Conservation (phyloP, 2,888 invertebrate species). For the Tetramorium bicarinatum region DNA sequence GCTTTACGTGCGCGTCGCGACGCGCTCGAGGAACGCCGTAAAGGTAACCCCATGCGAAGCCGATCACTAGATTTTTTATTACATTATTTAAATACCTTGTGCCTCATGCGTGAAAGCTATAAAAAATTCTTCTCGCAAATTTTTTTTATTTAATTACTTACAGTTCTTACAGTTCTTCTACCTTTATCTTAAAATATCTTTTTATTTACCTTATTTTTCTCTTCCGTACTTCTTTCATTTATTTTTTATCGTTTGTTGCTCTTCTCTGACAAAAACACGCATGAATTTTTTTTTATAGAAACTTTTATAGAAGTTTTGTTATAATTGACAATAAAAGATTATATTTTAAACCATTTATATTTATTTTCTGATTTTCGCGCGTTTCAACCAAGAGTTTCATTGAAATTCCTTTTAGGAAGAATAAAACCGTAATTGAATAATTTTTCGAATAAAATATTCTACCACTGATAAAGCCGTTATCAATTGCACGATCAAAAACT, state of each 20-base stretch:
- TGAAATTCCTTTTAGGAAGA: constrained; percentile 16
- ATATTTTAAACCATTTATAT: constrained; percentile 16
- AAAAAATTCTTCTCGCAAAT: constrained; percentile 6
- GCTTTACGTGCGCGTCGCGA: constrained; percentile 50
- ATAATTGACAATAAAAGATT: constrained; percentile 3
- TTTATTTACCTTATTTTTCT: neutral
- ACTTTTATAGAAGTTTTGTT: neutral
- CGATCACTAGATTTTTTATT: constrained; percentile 55
- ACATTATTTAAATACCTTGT: constrained; percentile 44
- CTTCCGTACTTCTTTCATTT: neutral
- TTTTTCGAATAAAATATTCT: constrained; percentile 43
- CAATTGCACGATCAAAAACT: constrained; percentile 47
- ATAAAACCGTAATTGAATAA: constrained; percentile 51
- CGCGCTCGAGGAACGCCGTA: constrained; percentile 48
- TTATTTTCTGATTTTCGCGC: constrained; percentile 4
- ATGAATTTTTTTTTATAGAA: neutral
- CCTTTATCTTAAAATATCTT: neutral
- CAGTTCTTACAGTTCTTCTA: neutral
- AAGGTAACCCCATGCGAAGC: constrained; percentile 45
- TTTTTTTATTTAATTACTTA: constrained; percentile 18
- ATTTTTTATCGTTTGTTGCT: neutral
- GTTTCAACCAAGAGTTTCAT: constrained; percentile 5
- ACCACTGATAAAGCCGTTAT: constrained; percentile 37
- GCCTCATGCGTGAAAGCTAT: constrained; percentile 6
- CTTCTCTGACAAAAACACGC: neutral